Evolutionary conservation across 2,797 vertebrate species (phyloP).

Genomic region (Mus caroli): DNA sequence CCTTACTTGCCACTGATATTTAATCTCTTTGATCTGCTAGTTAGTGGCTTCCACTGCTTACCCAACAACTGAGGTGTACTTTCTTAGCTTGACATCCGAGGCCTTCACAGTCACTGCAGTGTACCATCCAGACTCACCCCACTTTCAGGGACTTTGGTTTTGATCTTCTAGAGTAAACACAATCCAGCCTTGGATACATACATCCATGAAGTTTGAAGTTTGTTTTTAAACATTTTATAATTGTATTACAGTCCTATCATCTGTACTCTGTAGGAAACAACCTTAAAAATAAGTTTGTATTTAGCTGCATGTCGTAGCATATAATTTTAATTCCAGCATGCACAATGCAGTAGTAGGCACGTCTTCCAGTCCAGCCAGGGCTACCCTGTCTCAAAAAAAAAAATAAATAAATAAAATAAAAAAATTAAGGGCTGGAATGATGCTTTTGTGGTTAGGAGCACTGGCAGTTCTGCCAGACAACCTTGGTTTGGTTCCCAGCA

Average conservation of each 20-base stretch:
- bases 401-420: too few species aligned
- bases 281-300: slow-evolving; percentile 35
- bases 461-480: neutral
- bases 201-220: neutral
- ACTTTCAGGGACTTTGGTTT: slow-evolving; percentile 13
- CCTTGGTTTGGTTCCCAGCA: neutral
- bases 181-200: neutral
- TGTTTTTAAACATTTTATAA: slow-evolving; percentile 48
- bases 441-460: too few species aligned
- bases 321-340: neutral
- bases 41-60: slow-evolving; percentile 46
- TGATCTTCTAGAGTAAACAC: neutral
- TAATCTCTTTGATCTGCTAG: slow-evolving; percentile 20
- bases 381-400: neutral
- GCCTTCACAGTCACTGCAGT: neutral
- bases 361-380: neutral
- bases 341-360: neutral
- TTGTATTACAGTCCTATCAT: slow-evolving; percentile 2
- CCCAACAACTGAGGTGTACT: neutral
- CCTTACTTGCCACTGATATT: slow-evolving; percentile 39
- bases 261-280: neutral
- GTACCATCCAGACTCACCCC: neutral
- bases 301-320: neutral
- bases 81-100: slow-evolving; percentile 49
- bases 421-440: neutral